These are phyloP conservation scores for Scylla paramamosain DNA, from an alignment of 1,140 invertebrate genomes.

Conservation along the genomic window DNA sequence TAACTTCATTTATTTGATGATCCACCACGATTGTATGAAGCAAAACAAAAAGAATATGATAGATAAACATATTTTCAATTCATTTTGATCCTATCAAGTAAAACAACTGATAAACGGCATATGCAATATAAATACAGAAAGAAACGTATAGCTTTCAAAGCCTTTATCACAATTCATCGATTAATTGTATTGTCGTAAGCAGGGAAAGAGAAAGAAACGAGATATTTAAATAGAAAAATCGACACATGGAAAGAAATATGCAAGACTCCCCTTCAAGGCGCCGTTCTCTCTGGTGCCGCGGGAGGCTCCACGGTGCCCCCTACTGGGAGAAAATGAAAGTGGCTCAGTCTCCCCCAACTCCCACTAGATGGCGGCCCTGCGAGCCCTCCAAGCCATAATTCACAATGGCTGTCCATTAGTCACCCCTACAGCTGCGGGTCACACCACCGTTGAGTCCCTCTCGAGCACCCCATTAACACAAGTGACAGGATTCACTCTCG, in stretches of 20 bases:
- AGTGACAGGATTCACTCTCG: background rate
- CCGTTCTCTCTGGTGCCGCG: constrained; percentile 15
- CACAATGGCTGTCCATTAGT: constrained; percentile 66
- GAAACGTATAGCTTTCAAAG: background rate
- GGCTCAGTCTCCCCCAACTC: background rate
- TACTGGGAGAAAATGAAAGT: constrained; percentile 52
- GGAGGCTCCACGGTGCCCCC: constrained; percentile 3
- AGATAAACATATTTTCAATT: background rate
- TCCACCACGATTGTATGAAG: no score
- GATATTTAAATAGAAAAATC: no score
- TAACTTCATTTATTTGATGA: no score
- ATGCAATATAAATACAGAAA: background rate
- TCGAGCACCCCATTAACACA: background rate
- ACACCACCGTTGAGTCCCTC: background rate
- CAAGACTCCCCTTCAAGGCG: background rate
- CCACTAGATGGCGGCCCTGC: constrained; percentile 58
- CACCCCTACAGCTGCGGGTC: background rate
- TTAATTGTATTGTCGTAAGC: no score
- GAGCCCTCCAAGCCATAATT: constrained; percentile 59
- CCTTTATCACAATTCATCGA: background rate
- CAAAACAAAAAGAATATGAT: no score
- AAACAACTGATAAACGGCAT: background rate
- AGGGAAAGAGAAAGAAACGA: no score
- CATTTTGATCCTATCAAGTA: background rate
- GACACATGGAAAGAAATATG: background rate